These are phyloP conservation scores for Crotalus adamanteus DNA, from an alignment of 2,797 vertebrate species.

Conservation along the genomic window DNA sequence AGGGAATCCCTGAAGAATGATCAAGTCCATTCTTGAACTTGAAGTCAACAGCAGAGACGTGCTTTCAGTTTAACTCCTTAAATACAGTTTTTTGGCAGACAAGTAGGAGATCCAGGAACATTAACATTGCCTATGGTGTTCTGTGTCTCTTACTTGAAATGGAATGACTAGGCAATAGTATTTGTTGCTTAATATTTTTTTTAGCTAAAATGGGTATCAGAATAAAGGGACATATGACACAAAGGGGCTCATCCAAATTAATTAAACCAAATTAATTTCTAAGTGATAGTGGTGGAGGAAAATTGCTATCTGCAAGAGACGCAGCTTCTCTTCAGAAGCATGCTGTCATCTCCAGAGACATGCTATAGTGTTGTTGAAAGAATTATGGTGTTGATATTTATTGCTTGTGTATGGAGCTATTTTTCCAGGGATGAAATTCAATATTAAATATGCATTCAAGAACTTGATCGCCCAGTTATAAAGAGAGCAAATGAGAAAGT, in stretches of 20 bases:
- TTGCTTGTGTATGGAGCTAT: not conserved
- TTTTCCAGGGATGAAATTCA: conserved; percentile 32
- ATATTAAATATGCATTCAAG: conserved; percentile 9
- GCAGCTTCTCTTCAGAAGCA: conserved; percentile 15
- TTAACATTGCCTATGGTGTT: not conserved
- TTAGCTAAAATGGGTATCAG: not conserved
- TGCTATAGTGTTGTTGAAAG: not conserved
- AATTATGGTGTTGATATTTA: conserved; percentile 11
- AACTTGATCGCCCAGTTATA: conserved; percentile 8
- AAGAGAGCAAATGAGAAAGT: not conserved
- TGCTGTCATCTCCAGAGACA: not conserved
- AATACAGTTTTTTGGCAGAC: conserved; percentile 12
- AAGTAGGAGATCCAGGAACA: not conserved
- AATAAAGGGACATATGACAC: accelerated
- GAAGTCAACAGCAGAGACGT: conserved; percentile 37
- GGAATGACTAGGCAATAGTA: not conserved
- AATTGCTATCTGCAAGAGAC: not conserved
- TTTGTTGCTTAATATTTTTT: not conserved
- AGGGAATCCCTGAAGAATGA: conserved; percentile 85
- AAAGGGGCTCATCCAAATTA: not conserved
- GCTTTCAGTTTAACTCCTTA: conserved; percentile 60
- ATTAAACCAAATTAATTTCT: not conserved
- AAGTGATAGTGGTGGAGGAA: not conserved
- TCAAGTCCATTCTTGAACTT: conserved; percentile 64
- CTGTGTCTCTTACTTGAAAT: accelerated